phyloP scores from a whole-genome alignment of 2,797 vertebrate species.

The Morelia viridis region DNA sequence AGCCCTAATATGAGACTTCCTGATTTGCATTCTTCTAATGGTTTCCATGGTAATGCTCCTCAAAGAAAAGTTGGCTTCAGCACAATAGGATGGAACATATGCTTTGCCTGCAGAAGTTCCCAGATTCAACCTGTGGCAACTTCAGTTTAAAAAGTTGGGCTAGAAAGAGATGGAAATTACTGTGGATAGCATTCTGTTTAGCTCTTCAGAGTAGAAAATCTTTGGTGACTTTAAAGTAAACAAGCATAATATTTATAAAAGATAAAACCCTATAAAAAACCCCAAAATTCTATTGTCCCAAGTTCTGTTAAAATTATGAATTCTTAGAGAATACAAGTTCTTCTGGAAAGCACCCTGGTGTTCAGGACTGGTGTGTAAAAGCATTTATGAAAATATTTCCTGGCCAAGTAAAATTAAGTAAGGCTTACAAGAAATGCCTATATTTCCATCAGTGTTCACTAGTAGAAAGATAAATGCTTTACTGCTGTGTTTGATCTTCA shows the following conservation, averaged over 20 bases:
- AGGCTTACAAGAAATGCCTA: slow-evolving; percentile 2
- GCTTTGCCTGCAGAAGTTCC: background rate
- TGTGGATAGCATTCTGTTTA: background rate
- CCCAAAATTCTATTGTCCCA: background rate
- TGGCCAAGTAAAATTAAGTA: slow-evolving; percentile 8
- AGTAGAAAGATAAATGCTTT: slow-evolving; percentile 33
- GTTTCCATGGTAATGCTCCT: background rate
- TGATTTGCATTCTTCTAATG: background rate
- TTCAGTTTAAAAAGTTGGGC: background rate
- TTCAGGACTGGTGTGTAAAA: background rate
- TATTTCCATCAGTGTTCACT: slow-evolving; percentile 36
- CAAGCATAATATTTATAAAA: background rate
- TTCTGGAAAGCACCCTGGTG: background rate
- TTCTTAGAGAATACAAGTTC: background rate
- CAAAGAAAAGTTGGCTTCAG: background rate
- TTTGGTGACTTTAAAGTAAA: background rate
- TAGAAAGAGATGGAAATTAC: background rate
- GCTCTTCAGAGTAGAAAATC: background rate
- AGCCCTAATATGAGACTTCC: background rate
- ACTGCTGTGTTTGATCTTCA: slow-evolving; percentile 14
- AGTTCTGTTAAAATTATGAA: background rate
- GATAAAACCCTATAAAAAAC: background rate
- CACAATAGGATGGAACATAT: background rate
- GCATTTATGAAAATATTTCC: slow-evolving; percentile 2
- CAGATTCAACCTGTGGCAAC: background rate